phyloP scores from a whole-genome alignment of 2,888 invertebrate genomes.

The Diloba caeruleocephala region DNA sequence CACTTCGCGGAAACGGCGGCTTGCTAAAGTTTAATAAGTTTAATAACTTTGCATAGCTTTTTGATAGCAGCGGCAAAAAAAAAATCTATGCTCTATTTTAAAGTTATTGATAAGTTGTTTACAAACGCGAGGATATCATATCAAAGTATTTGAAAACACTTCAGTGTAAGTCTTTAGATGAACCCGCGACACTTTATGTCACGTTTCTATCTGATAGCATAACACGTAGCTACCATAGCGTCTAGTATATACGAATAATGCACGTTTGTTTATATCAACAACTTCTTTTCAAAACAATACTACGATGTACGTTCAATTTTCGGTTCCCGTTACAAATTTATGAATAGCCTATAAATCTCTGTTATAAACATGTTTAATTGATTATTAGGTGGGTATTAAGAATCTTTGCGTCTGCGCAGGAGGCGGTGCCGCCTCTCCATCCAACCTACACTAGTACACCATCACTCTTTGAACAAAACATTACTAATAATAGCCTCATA shows the following conservation, averaged over 20 bases:
- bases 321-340: constrained; percentile 25
- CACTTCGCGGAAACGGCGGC: constrained; percentile 21
- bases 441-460: constrained; percentile 41
- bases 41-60: too few species aligned
- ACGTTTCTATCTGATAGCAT: constrained; percentile 34
- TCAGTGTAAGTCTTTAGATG: constrained; percentile 3
- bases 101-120: constrained; percentile 3
- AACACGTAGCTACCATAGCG: neutral
- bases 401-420: constrained; percentile 53
- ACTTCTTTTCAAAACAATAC: constrained; percentile 20
- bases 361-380: constrained; percentile 29
- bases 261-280: neutral
- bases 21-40: constrained; percentile 22
- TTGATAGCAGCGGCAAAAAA: neutral
- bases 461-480: constrained; percentile 43
- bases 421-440: constrained; percentile 49
- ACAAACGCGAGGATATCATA: constrained; percentile 8
- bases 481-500: constrained; percentile 43
- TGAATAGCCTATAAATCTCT: constrained; percentile 25
- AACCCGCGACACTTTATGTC: constrained; percentile 25
- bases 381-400: constrained; percentile 53
- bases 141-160: constrained; percentile 15
- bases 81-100: neutral
- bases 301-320: constrained; percentile 13
- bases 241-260: constrained; percentile 13